Evolutionary conservation across 2,888 invertebrate species (phyloP), one percentile per base, ranked within the genome.

Genomic region (Tenthredo livida): DNA sequence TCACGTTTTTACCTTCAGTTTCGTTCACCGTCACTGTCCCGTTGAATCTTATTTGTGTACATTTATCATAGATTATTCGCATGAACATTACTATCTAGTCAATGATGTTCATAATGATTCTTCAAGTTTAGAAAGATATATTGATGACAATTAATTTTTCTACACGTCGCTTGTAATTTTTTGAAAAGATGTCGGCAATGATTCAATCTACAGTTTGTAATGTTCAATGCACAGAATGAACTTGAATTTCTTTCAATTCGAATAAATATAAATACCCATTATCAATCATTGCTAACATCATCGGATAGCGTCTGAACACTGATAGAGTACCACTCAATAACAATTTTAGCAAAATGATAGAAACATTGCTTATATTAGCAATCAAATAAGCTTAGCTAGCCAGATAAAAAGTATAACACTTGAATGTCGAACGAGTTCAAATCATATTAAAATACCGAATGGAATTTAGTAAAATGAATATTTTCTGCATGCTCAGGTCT

Each of bases 401-500:
- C 73, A 21, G 21, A 73, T 73, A 73, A 25, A 10, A 73, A 73
- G 43, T 73, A 73, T 73, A 73, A 43, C 40, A 25, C 25, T 43
- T 47, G 25, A 73, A 73, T 73, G 73, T 73, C 25, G 21, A 10
- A 61, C 25, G 25, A 25, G 40, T 25, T 25, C 2, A 47, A n/a
- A 43, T 43, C 10, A 21, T n/a, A 73, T 21, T 10, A 43, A 29
- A 73, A 40, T 43, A n/a, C 7, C 3, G 54, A 33, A 77, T 54
- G 15, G 33, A 77, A 37, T 10, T 25, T 33, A 77, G 3, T 33
- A 15, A 29, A 54, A 40, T 80, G 4, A n/a, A 78, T 54, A 37
- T 7, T 84, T 84, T 33, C 29, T 80, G 85, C 40, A 85, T 85
- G 82, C 80, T 85, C 29, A 93, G 93, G 92, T 89, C 89, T 92